These are phyloP conservation scores for Arenaria interpres DNA, from an alignment of 2,113 vertebrate genomes.

Conservation along the genomic window DNA sequence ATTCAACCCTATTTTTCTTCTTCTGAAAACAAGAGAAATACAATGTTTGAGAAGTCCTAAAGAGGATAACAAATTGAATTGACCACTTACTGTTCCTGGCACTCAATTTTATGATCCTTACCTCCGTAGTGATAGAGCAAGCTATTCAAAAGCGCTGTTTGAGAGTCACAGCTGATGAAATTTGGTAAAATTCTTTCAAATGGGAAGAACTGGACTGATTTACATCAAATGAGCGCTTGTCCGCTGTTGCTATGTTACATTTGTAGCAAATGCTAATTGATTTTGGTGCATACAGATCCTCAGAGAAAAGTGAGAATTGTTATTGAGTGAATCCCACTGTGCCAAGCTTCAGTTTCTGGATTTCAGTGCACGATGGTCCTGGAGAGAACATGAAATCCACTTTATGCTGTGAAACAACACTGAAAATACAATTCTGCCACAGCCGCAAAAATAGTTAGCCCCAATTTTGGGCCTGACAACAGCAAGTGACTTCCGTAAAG, in stretches of 20 bases:
- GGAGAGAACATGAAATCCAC: neutral
- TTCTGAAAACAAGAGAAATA: slow-evolving; percentile 11
- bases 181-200: neutral
- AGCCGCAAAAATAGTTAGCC: neutral
- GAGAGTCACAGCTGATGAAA: slow-evolving; percentile 32
- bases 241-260: slow-evolving; percentile 10
- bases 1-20: slow-evolving; percentile 16
- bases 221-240: slow-evolving; percentile 1
- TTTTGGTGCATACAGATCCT: neutral
- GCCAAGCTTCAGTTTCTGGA: neutral
- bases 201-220: neutral
- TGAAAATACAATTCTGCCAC: neutral
- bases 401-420: neutral
- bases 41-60: slow-evolving; percentile 20
- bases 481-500: neutral
- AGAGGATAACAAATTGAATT: slow-evolving; percentile 49
- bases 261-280: slow-evolving; percentile 47
- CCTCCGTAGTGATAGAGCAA: neutral
- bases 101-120: slow-evolving; percentile 13
- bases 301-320: slow-evolving; percentile 37
- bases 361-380: neutral
- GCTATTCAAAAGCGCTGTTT: neutral
- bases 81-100: slow-evolving; percentile 52
- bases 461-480: neutral
- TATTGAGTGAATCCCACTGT: neutral